Percentiles rank a stretch among this genome's conserved stretches.
Evolutionary conservation across 2,888 invertebrate species (phyloP).

Genomic region (Gisinianus flammeolus): DNA sequence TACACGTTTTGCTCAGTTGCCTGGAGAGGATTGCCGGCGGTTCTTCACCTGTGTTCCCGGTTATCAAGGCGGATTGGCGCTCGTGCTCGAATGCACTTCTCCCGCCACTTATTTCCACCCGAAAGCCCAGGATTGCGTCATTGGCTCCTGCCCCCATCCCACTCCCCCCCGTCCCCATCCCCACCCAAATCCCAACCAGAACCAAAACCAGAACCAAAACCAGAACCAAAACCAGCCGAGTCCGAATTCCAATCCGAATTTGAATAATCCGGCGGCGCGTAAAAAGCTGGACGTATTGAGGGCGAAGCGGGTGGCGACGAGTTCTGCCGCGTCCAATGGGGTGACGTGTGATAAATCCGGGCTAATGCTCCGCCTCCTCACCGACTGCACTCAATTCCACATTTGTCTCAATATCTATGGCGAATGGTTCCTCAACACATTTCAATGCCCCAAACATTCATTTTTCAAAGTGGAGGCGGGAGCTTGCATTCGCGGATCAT

Average conservation of each 20-base stretch:
- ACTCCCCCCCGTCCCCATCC: neutral
- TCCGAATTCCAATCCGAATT: neutral
- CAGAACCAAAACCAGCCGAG: neutral
- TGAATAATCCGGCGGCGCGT: neutral
- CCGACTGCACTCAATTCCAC: neutral
- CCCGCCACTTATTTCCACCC: neutral
- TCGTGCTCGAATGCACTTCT: neutral
- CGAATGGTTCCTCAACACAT: neutral
- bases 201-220: neutral
- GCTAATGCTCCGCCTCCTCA: neutral
- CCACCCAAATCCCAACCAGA: neutral
- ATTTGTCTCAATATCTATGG: conserved; percentile 16
- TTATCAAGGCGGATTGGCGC: neutral
- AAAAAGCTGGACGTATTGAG: neutral
- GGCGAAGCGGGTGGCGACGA: neutral
- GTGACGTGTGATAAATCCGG: neutral
- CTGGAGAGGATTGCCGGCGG: neutral
- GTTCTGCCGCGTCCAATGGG: neutral
- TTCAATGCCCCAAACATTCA: neutral
- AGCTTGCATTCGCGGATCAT: no score
- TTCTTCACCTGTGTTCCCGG: conserved; percentile 22
- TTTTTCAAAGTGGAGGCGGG: no score
- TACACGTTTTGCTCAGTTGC: neutral
- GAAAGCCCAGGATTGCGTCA: conserved; percentile 6
- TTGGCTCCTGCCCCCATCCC: neutral